Conservation (phyloP, 2,797 vertebrate genomes). For the Sebastes itinus region DNA sequence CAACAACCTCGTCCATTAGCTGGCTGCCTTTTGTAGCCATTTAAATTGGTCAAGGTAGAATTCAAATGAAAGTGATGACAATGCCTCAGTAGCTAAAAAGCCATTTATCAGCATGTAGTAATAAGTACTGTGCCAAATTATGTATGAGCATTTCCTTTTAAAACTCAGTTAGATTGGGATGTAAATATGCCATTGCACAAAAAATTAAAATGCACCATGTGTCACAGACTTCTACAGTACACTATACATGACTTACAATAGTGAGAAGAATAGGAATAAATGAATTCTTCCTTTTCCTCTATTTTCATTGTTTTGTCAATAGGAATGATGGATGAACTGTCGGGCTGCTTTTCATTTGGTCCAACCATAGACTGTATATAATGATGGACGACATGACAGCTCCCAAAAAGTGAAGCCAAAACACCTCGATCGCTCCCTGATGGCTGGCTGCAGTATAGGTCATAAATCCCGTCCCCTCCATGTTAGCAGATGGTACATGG, state of each 20-base stretch:
- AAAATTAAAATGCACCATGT: background rate
- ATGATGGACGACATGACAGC: too few species aligned
- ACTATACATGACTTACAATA: background rate
- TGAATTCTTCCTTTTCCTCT: background rate
- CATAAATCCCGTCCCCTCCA: too few species aligned
- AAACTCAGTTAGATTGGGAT: background rate
- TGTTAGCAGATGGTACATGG: too few species aligned
- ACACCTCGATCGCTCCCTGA: too few species aligned
- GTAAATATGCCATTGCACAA: background rate
- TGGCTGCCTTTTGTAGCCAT: slow-evolving; percentile 12
- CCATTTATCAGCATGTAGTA: background rate
- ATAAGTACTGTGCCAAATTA: background rate
- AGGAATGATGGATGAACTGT: background rate
- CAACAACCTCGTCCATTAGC: slow-evolving; percentile 27
- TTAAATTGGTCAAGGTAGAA: slow-evolving; percentile 27
- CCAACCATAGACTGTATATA: background rate
- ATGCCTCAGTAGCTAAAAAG: slow-evolving; percentile 23
- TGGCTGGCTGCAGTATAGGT: too few species aligned
- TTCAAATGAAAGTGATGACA: slow-evolving; percentile 12
- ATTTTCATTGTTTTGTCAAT: background rate
- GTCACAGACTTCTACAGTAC: background rate
- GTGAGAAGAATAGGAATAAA: background rate
- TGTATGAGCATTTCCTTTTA: background rate
- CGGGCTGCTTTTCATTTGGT: background rate
- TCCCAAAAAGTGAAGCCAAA: too few species aligned